A percentile compares a stretch with the other conserved stretches of the same genome.
These are phyloP conservation scores for Caligus rogercresseyi DNA, from an alignment of 1,140 invertebrate species.

Conservation along the genomic window DNA sequence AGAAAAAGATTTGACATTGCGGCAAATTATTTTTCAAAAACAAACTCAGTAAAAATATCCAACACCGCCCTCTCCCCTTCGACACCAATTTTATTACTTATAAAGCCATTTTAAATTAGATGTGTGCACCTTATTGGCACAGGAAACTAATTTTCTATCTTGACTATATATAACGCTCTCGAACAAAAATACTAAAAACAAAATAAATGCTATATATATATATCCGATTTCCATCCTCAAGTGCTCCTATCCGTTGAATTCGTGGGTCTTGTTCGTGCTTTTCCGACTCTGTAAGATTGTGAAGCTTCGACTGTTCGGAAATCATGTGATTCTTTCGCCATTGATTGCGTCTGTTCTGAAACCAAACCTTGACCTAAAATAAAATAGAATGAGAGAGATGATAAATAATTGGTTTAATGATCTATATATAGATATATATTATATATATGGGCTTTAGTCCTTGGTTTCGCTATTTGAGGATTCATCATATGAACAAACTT, in stretches of 20 bases:
- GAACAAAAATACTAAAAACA: neutral
- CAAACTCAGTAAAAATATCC: too few species aligned
- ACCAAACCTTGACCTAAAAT: conserved; percentile 82
- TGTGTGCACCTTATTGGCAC: too few species aligned
- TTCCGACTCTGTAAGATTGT: neutral
- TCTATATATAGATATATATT: too few species aligned
- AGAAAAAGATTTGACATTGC: too few species aligned
- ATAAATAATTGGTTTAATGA: too few species aligned
- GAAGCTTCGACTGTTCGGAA: neutral
- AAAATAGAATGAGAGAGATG: neutral
- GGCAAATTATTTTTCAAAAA: too few species aligned
- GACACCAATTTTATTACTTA: too few species aligned
- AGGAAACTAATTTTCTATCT: neutral
- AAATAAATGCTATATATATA: neutral
- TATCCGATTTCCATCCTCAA: neutral
- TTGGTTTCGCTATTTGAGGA: too few species aligned
- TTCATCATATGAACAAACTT: too few species aligned
- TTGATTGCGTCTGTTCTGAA: conserved; percentile 87
- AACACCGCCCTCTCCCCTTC: too few species aligned
- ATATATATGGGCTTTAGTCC: too few species aligned
- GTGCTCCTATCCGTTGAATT: neutral
- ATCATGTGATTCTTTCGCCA: conserved; percentile 74
- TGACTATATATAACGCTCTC: neutral
- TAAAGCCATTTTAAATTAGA: too few species aligned
- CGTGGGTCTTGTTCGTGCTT: neutral